Conservation (phyloP, 2,113 vertebrate genomes). For the Lagopus leucura region DNA sequence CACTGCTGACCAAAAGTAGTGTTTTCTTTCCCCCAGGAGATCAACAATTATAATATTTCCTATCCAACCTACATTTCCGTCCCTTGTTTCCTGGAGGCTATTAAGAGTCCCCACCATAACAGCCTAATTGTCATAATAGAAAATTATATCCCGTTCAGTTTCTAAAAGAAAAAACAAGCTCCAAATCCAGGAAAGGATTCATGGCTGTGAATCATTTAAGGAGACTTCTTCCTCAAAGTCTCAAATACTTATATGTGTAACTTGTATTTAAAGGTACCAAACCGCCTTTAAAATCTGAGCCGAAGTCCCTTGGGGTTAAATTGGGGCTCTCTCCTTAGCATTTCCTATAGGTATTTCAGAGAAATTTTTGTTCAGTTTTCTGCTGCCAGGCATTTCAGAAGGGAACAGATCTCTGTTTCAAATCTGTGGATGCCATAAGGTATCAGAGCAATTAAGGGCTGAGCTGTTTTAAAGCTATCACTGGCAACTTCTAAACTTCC, state of each 20-base stretch:
- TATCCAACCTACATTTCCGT: neutral
- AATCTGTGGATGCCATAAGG: neutral
- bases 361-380: neutral
- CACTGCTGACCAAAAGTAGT: neutral
- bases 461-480: neutral
- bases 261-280: slow-evolving; percentile 67
- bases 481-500: neutral
- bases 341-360: neutral
- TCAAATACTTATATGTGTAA: slow-evolving; percentile 63
- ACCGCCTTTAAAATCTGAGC: slow-evolving; percentile 62
- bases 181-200: neutral
- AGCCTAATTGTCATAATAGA: neutral
- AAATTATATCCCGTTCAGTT: neutral
- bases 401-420: neutral
- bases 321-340: slow-evolving; percentile 11
- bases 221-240: slow-evolving; percentile 14
- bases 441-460: neutral
- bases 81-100: neutral
- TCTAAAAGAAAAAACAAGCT: neutral
- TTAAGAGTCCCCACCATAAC: rapidly evolving
- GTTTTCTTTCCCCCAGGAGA: neutral
- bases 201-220: slow-evolving; percentile 17
- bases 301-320: slow-evolving; percentile 37
- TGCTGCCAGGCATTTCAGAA: neutral
- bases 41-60: neutral